These are phyloP conservation scores for Tauraco hartlaubi DNA, from an alignment of 2,797 vertebrate species.

Conservation along the genomic window DNA sequence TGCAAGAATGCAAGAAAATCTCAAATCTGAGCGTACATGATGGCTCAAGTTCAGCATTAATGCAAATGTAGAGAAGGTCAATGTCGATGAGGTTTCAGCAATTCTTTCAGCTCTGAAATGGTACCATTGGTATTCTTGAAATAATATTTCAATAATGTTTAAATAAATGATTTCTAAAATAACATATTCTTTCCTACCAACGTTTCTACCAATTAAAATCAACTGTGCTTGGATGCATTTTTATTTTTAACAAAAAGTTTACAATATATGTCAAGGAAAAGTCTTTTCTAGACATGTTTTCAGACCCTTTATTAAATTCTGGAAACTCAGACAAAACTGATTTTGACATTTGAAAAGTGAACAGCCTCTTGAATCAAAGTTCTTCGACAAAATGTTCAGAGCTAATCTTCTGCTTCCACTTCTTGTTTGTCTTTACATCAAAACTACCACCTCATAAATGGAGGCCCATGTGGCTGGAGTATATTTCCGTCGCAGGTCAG, in stretches of 20 bases:
- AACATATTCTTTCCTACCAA: neutral
- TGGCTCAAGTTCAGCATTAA: neutral
- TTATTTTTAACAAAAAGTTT: neutral
- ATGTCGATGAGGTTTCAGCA: neutral
- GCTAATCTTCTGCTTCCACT: neutral
- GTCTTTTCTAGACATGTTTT: neutral
- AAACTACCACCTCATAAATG: neutral
- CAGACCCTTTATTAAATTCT: neutral
- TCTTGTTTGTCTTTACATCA: neutral
- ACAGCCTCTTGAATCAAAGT: neutral
- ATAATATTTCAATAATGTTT: neutral
- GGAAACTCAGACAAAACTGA: neutral
- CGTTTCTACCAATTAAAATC: neutral
- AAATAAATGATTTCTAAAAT: neutral
- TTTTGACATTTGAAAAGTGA: neutral
- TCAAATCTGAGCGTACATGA: neutral
- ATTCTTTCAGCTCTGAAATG: neutral
- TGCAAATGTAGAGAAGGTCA: neutral
- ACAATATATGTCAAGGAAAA: neutral
- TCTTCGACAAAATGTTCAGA: neutral
- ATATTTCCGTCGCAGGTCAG: neutral
- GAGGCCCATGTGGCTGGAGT: neutral
- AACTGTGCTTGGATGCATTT: neutral
- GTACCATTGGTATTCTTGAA: neutral
- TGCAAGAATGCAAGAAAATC: neutral